These are phyloP conservation scores for Pseudocheirus occidentalis DNA, from an alignment of 2,797 vertebrate species.

Conservation along the genomic window DNA sequence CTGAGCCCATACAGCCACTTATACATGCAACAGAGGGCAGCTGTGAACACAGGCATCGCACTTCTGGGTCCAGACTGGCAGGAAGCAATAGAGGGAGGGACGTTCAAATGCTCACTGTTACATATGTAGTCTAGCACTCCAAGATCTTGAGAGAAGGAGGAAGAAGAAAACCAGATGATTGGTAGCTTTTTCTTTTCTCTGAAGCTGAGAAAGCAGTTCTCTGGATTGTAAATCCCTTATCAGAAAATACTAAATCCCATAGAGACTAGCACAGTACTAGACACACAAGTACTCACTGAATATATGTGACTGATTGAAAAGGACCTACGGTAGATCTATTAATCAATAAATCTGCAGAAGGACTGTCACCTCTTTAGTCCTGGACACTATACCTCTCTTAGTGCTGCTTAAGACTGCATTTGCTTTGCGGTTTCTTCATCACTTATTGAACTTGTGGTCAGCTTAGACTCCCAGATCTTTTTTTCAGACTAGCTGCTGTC, in stretches of 20 bases:
- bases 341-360: not conserved
- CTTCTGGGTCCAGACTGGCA: not conserved
- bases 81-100: not conserved
- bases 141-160: conserved; percentile 10
- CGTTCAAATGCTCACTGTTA: not conserved
- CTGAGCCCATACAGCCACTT: not conserved
- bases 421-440: not conserved
- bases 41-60: not conserved
- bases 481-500: not conserved
- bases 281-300: not conserved
- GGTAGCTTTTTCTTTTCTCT: conserved; percentile 21
- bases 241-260: not conserved
- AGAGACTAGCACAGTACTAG: not conserved
- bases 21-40: not conserved
- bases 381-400: not conserved
- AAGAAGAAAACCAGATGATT: not conserved
- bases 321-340: not conserved
- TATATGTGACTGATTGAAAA: not conserved
- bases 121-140: not conserved
- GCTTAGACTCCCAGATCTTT: not conserved
- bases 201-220: not conserved
- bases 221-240: not conserved
- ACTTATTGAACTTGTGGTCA: not conserved
- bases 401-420: not conserved
- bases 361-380: not conserved